Evolutionary conservation across 2,888 invertebrate genomes (phyloP), one percentile per base, ranked within the genome.

Genomic region (Cryptus armator): DNA sequence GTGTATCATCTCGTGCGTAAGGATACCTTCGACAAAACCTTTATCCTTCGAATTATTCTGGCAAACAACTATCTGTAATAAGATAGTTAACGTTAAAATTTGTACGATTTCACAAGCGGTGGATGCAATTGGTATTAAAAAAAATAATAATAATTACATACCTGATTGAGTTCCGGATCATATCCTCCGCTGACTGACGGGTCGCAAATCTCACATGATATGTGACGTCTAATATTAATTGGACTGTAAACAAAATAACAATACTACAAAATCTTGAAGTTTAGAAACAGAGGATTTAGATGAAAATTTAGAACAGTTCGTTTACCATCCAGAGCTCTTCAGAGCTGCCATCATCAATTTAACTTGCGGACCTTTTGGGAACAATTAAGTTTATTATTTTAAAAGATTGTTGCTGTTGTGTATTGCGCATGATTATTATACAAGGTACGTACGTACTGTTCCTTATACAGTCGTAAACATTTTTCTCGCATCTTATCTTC

Each of bases 1-100:
- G 93, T 99, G 99, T 67, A 99, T 97, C 96, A 99, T 96, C 94
- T 99, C 99, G 90, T 99, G 99, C 0, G 97, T 96, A 59, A 99
- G 92, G 0, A 98, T 97, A 29, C 97, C 97, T 92, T 97, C 97
- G 0, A 98, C 96, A 93, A 96, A 95, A 12, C 96, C 96, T 91
- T 96, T 95, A 37, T 94, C 95, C 24, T 94, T 95, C 0, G 97
- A 96, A 79, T 96, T 96, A 94, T 99, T 99, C 92, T 99, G 98
- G 90, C 99, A 99, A 1, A 99, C 95, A 0, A 99, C 97, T 85
- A 99, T 96, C 97, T 97, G 93, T 10, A 94, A 94, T 81, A 4
- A 9, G 3, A 0, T 10, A 67, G 24, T 46, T 24, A 46, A 4
- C 32, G 44, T 67, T 24, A 19, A 46, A 14, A 14, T 24, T 16